These are phyloP conservation scores for Megaustenia siamemsis DNA, from an alignment of 2,888 invertebrate species.

Conservation along the genomic window DNA sequence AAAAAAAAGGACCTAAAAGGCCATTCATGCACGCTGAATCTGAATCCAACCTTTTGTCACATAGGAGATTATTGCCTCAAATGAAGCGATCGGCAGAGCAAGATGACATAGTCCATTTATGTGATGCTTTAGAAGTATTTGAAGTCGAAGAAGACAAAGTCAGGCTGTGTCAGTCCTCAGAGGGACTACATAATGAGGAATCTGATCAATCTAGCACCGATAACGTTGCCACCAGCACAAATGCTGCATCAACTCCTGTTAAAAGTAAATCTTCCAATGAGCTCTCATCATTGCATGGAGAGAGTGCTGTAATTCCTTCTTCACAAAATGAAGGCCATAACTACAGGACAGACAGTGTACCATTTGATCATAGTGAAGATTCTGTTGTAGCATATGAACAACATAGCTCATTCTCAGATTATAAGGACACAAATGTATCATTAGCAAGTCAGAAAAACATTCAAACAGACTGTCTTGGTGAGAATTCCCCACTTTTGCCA, in stretches of 20 bases:
- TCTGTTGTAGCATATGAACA: not conserved
- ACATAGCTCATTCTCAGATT: not conserved
- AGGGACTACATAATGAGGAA: slow-evolving; percentile 14
- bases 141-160: slow-evolving; percentile 58
- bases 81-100: slow-evolving; percentile 71
- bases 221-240: slow-evolving; percentile 8
- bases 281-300: slow-evolving; percentile 31
- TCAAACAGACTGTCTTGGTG: not conserved
- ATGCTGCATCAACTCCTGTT: not conserved
- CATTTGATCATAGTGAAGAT: not conserved
- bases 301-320: slow-evolving; percentile 28
- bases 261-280: slow-evolving; percentile 37
- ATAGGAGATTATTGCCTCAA: slow-evolving; percentile 53
- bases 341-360: slow-evolving; percentile 14
- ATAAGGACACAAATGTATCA: not conserved
- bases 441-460: not conserved
- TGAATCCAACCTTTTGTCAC: slow-evolving; percentile 63
- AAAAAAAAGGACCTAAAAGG: slow-evolving; percentile 52
- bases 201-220: not conserved
- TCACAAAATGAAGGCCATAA: not conserved
- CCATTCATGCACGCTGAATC: slow-evolving; percentile 65
- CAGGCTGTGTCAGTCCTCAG: slow-evolving; percentile 39
- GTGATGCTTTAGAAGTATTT: slow-evolving; percentile 66
- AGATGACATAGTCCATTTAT: slow-evolving; percentile 68
- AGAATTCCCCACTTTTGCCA: not conserved